Conservation (phyloP, 2,113 vertebrate genomes). For the Nothobranchius kuhntae region DNA sequence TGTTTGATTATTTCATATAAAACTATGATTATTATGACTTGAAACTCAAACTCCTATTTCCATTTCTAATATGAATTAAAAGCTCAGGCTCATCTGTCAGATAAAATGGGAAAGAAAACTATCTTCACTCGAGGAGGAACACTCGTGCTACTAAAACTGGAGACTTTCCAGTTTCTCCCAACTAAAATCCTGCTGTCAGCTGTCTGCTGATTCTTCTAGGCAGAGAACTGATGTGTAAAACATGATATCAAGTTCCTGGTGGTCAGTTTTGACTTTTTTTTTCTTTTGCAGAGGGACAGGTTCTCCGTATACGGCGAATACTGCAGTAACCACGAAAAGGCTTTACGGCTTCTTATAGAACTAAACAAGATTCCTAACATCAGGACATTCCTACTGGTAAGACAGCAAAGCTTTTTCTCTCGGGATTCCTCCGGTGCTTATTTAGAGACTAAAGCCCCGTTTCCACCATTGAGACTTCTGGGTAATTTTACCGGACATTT, state of each 20-base stretch:
- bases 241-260: not conserved
- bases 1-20: no score
- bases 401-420: slow-evolving; percentile 31
- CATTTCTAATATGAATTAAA: no score
- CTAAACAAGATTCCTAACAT: slow-evolving; percentile 94
- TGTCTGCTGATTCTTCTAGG: not conserved
- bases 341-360: slow-evolving; percentile 93
- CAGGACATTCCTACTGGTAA: slow-evolving; percentile 95
- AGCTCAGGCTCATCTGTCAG: no score
- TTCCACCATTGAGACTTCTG: no score
- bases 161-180: slow-evolving; percentile 9
- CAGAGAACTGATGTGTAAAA: not conserved
- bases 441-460: not conserved
- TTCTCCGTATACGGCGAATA: slow-evolving; percentile 98
- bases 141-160: not conserved
- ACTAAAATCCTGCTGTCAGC: slow-evolving; percentile 1
- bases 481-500: no score
- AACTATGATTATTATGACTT: no score
- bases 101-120: no score
- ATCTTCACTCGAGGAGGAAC: no score
- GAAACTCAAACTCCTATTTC: no score
- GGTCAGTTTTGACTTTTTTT: slow-evolving; percentile 14
- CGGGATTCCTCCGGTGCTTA: not conserved
- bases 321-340: slow-evolving; percentile 99
- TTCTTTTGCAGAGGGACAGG: slow-evolving; percentile 85